Conservation (phyloP, 2,113 vertebrate genomes). For the Odocoileus virginianus region DNA sequence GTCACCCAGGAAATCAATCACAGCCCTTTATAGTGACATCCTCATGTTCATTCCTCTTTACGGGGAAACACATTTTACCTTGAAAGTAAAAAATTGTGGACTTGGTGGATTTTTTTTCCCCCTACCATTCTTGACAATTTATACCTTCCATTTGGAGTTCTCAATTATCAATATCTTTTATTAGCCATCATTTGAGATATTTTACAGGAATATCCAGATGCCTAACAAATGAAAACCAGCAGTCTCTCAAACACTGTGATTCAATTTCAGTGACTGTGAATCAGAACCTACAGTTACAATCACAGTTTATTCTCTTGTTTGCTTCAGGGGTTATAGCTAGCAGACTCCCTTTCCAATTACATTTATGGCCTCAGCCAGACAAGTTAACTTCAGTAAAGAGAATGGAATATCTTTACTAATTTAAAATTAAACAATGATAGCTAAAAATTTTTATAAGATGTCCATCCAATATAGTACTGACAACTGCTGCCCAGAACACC, state of each 20-base stretch:
- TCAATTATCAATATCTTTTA: constrained; percentile 53
- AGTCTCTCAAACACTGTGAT: constrained; percentile 1
- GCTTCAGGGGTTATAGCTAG: neutral
- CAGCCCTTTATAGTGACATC: neutral
- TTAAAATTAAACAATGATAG: neutral
- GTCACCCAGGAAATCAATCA: constrained; percentile 51
- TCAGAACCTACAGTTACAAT: neutral
- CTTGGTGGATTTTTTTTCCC: neutral
- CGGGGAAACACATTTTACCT: neutral
- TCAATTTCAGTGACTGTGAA: constrained; percentile 6
- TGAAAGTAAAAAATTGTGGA: neutral
- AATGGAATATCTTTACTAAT: neutral
- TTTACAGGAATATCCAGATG: constrained; percentile 41
- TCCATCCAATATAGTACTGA: neutral
- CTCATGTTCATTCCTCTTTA: constrained; percentile 20
- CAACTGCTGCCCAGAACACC: neutral
- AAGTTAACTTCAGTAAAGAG: neutral
- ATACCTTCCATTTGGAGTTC: neutral
- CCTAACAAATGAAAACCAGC: neutral
- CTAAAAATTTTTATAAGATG: neutral
- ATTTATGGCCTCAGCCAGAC: neutral
- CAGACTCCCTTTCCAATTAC: neutral
- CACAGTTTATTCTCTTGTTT: neutral
- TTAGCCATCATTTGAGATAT: constrained; percentile 47
- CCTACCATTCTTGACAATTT: neutral